Evolutionary conservation across 2,888 invertebrate species (phyloP).

Genomic region (Sarcophaga caerulescens): DNA sequence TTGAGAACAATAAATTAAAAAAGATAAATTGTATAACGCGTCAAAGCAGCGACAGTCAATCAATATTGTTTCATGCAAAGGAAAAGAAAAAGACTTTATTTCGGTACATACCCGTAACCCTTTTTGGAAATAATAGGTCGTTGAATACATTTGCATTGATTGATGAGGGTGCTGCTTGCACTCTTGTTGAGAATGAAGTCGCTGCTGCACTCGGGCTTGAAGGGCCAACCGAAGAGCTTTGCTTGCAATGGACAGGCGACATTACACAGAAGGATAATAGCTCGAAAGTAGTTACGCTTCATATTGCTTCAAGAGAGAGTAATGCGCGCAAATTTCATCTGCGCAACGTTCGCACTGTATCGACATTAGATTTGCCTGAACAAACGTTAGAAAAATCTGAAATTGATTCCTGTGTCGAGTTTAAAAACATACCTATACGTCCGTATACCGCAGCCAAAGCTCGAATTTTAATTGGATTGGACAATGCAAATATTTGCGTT

Average conservation of each 20-base stretch:
- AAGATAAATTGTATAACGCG: too few relatives aligned
- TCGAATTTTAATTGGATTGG: constrained; percentile 49
- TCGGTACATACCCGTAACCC: not conserved
- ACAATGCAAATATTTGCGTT: constrained; percentile 53
- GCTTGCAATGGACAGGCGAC: constrained; percentile 65
- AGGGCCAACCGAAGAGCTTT: constrained; percentile 50
- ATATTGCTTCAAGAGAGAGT: too few relatives aligned
- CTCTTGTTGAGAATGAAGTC: constrained; percentile 53
- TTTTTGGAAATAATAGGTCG: constrained; percentile 31
- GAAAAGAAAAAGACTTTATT: not conserved
- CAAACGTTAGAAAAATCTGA: constrained; percentile 19
- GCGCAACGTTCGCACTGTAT: too few relatives aligned
- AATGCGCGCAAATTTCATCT: too few relatives aligned
- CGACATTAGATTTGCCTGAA: too few relatives aligned
- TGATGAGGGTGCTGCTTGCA: constrained; percentile 64
- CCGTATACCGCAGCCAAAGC: constrained; percentile 51
- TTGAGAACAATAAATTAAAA: too few relatives aligned
- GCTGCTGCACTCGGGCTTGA: constrained; percentile 50
- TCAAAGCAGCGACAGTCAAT: constrained; percentile 1
- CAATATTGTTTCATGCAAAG: constrained; percentile 28
- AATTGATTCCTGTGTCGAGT: constrained; percentile 36
- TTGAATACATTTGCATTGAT: constrained; percentile 61
- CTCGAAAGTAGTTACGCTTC: too few relatives aligned
- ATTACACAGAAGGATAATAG: constrained; percentile 52
- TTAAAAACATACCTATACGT: constrained; percentile 39